Base-by-base conservation (phyloP, 2,888 invertebrate genomes). In the Margaritifera margaritifera region DNA sequence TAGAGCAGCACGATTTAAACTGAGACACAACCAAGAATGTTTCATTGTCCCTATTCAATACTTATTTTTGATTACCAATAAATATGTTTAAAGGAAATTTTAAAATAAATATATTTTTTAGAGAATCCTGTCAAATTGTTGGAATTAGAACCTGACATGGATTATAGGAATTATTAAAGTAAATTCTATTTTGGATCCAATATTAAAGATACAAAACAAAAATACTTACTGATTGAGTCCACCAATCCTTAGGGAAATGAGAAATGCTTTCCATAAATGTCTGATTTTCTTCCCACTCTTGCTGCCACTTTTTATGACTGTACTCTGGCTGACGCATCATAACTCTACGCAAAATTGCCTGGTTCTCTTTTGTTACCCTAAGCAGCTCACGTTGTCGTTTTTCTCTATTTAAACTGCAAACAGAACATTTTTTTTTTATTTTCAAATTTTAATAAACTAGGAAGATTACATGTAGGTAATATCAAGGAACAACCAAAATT, bases 241-340 rank as follows among this genome's bases (percentile, higher is more conserved):
- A 90, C 89, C 89, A 89, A 54, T 89, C 85, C 67, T 80, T 80
- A 11, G 89, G 89, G 78, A 83, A 90, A 66, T 80, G 79, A 15
- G 89, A 85, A 69, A 90, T 90, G 71, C 83, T 87, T 74, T 89
- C 89, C 81, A 90, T 84, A 71, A 87, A 89, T 50, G 75, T 76
- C 69, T 86, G 86, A 71, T 90, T 89, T 57, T 84, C 82, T 56
- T 86, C 83, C 90, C 90, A 90, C 61, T 89, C 87, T 6, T 71
- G 31, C 64, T 86, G 79, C 88, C 88, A 89, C 66, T 84, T 78
- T 65, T 80, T 67, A 20, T 84, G 85, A 68, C 84, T 84, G 76
- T 89, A 89, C 66, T 87, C 86, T 25, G 90, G 88, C 69, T 87
- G 84, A 15, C 87, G 71, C 68, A 79, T 69, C 62, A 82, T 86